phyloP scores from a whole-genome alignment of 2,113 vertebrate genomes.

The Brevimyrus niger region DNA sequence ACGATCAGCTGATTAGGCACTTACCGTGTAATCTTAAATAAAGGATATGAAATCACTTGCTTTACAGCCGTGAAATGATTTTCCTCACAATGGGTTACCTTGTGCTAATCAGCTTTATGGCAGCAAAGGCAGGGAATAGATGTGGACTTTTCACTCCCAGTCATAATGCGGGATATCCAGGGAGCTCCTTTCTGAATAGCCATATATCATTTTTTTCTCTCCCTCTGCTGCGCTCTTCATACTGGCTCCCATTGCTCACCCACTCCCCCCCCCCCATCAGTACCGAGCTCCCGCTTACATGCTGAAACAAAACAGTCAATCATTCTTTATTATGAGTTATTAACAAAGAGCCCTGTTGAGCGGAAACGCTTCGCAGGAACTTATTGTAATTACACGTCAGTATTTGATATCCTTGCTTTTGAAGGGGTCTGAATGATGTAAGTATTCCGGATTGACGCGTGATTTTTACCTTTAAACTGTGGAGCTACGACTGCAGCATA shows the following conservation, averaged over 20 bases:
- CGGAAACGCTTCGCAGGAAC: too few relatives aligned
- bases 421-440: neutral
- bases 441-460: too few relatives aligned
- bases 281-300: neutral
- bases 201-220: neutral
- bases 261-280: neutral
- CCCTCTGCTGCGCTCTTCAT: neutral
- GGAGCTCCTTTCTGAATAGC: constrained; percentile 20
- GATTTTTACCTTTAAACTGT: neutral
- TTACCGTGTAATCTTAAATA: constrained; percentile 65
- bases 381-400: neutral
- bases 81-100: constrained; percentile 60
- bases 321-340: neutral
- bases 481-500: neutral
- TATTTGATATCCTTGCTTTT: constrained; percentile 4
- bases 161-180: constrained; percentile 45
- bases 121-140: constrained; percentile 49
- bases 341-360: neutral
- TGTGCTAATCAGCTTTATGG: constrained; percentile 63
- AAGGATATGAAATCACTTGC: constrained; percentile 49
- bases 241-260: constrained; percentile 28
- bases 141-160: constrained; percentile 49
- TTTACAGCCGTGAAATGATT: constrained; percentile 60
- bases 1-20: constrained; percentile 62
- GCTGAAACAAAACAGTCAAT: neutral